These are phyloP conservation scores for Cydia pomonella DNA, from an alignment of 1,140 invertebrate genomes.

Conservation along the genomic window DNA sequence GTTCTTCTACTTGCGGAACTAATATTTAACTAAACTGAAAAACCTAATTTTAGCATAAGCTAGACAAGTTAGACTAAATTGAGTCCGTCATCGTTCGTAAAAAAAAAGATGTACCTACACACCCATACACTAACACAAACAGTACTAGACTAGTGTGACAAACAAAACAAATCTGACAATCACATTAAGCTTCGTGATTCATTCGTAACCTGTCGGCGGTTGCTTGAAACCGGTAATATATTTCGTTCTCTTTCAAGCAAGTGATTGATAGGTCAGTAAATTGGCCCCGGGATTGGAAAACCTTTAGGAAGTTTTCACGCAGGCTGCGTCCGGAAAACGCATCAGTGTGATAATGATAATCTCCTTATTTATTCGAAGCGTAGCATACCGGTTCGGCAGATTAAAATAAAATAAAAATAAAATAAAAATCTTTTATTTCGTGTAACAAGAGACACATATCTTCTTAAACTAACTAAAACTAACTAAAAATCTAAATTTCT, in stretches of 20 bases:
- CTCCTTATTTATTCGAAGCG: too few relatives aligned
- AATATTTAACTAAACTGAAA: not conserved
- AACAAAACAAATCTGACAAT: constrained; percentile 8
- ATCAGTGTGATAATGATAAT: too few relatives aligned
- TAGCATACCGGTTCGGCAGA: too few relatives aligned
- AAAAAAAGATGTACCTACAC: not conserved
- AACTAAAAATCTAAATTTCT: too few relatives aligned
- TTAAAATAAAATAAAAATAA: too few relatives aligned
- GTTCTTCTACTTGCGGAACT: not conserved
- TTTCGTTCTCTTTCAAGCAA: not conserved
- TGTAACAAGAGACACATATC: too few relatives aligned
- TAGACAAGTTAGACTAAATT: not conserved
- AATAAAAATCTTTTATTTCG: too few relatives aligned
- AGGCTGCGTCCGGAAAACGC: too few relatives aligned
- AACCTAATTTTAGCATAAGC: not conserved
- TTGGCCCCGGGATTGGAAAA: not conserved
- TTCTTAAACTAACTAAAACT: too few relatives aligned
- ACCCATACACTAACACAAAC: not conserved
- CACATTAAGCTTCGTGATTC: not conserved
- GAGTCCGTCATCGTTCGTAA: not conserved
- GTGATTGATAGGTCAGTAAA: not conserved
- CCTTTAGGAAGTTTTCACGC: not conserved
- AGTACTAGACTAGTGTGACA: not conserved
- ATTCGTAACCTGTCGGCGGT: constrained; percentile 5
- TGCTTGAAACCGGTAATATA: not conserved